Percentiles rank a stretch among this genome's conserved stretches.
Evolutionary conservation across 2,113 vertebrate species (phyloP).

Genomic region (Andinoacara biseriatus): DNA sequence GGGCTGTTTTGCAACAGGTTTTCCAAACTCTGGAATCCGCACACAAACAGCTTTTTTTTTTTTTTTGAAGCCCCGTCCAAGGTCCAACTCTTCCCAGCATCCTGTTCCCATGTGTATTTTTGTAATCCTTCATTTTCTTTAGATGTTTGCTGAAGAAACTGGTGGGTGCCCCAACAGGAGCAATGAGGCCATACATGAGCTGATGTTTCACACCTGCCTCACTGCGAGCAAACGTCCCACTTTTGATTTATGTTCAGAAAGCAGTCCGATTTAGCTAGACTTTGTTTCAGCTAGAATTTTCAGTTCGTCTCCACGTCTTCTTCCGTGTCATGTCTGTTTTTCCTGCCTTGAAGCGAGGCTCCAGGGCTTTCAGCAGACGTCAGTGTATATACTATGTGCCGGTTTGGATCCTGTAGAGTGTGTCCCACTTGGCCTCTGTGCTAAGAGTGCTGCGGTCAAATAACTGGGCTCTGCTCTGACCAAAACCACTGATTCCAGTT

Average conservation of each 20-base stretch:
- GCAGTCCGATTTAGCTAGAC: background rate
- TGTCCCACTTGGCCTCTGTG: conserved; percentile 54
- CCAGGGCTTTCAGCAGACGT: conserved; percentile 7
- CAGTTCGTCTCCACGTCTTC: background rate
- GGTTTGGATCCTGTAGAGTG: conserved; percentile 29
- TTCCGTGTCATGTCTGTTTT: conserved; percentile 2
- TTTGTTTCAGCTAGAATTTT: too few species aligned
- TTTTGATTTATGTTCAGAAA: background rate
- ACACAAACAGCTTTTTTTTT: background rate
- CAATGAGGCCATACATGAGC: background rate
- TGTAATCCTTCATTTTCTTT: background rate
- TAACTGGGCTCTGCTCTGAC: conserved; percentile 26
- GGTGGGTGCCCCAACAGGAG: background rate
- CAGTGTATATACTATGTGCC: conserved; percentile 16
- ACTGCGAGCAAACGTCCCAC: background rate
- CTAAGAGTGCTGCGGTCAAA: conserved; percentile 36
- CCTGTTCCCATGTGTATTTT: conserved; percentile 30
- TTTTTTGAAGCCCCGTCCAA: background rate
- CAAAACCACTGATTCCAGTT: conserved; percentile 41
- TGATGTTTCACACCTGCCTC: background rate
- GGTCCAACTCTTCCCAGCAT: conserved; percentile 24
- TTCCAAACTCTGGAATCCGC: background rate
- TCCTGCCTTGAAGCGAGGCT: conserved; percentile 18
- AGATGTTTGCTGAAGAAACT: background rate
- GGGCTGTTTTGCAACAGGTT: conserved; percentile 11